Evolutionary conservation across 2,113 vertebrate genomes (phyloP), one percentile per base, ranked within the genome.

Genomic region (Scopus umbretta): DNA sequence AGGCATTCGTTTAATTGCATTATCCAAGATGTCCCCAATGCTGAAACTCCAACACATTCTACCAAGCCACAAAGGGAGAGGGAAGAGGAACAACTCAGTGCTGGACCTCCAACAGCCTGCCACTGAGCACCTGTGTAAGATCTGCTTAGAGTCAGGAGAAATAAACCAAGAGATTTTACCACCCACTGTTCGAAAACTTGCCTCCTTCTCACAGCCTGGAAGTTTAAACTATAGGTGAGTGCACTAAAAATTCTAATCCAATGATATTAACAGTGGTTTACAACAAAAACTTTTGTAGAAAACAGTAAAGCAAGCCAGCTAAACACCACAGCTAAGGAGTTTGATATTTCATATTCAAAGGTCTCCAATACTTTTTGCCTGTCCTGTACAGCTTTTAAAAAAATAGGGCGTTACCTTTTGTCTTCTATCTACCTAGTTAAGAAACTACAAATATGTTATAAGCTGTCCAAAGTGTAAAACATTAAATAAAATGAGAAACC

Each of bases 371-470:
- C 75, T 86, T 94, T 61, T 26, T 92, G 89, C 88, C 95, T 87
- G 90, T 90, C 90, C 86, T 97, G 82, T 85, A 97, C 72, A 96
- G 86, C 86, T 96, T 92, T 94, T 97, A 93, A 92, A 94, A 96
- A 98, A 98, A 97, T 80, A 92, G 90, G 92, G 96, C 5, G 7
- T 97, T 96, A 97, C 83, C 78, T 95, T 95, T 85, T 32, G 53
- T 88, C 80, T 87, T 66, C 92, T 86, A 89, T 13, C 94, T 86
- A 94, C 61, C 94, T 82, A 88, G 76, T 89, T 93, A 97, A 80
- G 90, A 98, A 97, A 92, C 86, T 95, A 97, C 80, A 95, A 96
- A 71, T 58, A 70, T 6, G 72, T 59, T 72, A 89, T 50, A 84
- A 92, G 88, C 91, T 95, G 86, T 86, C 93, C 86, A 74, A 94